Evolutionary conservation across 2,888 invertebrate species (phyloP).

Genomic region (Parnassius smintheus): DNA sequence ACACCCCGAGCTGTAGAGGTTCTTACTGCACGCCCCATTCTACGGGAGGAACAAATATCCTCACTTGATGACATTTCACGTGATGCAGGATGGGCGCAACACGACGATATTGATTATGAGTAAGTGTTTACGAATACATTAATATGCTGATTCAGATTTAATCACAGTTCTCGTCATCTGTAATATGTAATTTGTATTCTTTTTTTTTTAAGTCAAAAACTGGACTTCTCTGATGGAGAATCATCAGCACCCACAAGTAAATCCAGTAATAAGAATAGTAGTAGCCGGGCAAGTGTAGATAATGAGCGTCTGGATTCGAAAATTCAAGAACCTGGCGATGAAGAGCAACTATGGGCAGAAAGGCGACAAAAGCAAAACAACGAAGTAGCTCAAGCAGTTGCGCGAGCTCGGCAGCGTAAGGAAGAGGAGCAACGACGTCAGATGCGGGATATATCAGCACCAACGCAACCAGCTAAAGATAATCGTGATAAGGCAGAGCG

Average conservation of each 20-base stretch:
- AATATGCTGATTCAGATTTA: background rate
- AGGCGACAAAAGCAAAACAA: constrained; percentile 85
- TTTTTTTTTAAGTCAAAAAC: constrained; percentile 85
- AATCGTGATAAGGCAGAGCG: constrained; percentile 48
- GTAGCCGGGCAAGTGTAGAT: constrained; percentile 56
- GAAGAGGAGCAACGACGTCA: constrained; percentile 93
- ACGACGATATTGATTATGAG: constrained; percentile 97
- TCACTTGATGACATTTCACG: constrained; percentile 95
- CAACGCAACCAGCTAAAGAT: constrained; percentile 47
- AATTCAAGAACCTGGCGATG: constrained; percentile 64
- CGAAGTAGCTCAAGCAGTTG: constrained; percentile 89
- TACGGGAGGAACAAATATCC: constrained; percentile 95
- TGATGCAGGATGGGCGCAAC: constrained; percentile 95
- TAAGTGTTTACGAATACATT: constrained; percentile 48
- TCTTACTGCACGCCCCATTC: constrained; percentile 89
- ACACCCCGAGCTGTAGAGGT: constrained; percentile 82
- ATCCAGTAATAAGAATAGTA: constrained; percentile 53
- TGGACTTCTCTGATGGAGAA: constrained; percentile 97
- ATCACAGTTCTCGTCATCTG: constrained; percentile 1
- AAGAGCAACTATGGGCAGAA: constrained; percentile 84
- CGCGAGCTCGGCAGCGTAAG: constrained; percentile 90
- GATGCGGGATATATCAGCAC: constrained; percentile 61
- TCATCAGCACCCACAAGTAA: constrained; percentile 59
- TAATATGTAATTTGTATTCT: constrained; percentile 16
- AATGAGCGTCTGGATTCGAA: constrained; percentile 64